Conservation (phyloP, 2,113 vertebrate species). For the Pollachius pollachius region DNA sequence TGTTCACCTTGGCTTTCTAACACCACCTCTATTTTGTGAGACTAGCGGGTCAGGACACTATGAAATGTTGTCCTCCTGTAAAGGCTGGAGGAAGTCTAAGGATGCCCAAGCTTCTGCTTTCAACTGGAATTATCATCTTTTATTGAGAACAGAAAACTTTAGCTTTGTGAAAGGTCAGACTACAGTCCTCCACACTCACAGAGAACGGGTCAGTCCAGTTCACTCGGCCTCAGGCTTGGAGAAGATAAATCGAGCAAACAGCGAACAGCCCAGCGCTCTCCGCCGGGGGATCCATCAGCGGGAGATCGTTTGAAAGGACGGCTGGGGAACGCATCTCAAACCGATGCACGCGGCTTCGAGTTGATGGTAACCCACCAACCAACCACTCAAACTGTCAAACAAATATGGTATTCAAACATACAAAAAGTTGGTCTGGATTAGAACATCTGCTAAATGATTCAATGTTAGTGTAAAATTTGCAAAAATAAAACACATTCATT, state of each 20-base stretch:
- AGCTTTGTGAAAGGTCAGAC: slow-evolving; percentile 37
- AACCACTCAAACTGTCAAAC: no score
- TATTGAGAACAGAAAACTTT: slow-evolving; percentile 43
- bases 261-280: neutral
- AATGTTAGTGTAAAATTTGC: no score
- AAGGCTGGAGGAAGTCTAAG: slow-evolving; percentile 28
- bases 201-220: slow-evolving; percentile 16
- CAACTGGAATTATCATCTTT: slow-evolving; percentile 38
- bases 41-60: slow-evolving; percentile 6
- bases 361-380: no score
- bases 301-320: no score
- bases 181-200: slow-evolving; percentile 19
- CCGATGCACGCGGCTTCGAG: no score
- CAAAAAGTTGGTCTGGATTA: neutral
- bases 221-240: slow-evolving; percentile 2
- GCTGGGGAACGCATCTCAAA: no score
- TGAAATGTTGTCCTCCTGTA: slow-evolving; percentile 24
- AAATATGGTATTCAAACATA: no score
- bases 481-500: no score
- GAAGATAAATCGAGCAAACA: slow-evolving; percentile 12
- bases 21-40: no score
- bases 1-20: no score
- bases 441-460: neutral
- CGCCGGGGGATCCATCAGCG: no score
- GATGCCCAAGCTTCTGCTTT: slow-evolving; percentile 20